These are phyloP conservation scores for Sphaeramia orbicularis DNA, from an alignment of 2,797 vertebrate genomes.

Conservation along the genomic window DNA sequence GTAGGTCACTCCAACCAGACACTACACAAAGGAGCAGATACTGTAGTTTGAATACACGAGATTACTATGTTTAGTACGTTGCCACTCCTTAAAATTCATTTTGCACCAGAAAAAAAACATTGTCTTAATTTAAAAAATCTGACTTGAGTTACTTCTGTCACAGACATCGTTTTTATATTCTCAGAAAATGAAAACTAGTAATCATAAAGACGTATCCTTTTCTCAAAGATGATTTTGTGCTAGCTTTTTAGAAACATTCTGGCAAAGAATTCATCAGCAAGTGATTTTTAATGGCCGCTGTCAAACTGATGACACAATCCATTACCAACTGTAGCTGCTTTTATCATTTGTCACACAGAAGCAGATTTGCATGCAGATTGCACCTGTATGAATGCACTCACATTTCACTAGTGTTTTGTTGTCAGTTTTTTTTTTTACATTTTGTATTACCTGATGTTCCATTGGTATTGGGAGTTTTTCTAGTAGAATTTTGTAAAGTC, in stretches of 20 bases:
- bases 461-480: constrained; percentile 83
- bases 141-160: neutral
- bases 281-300: constrained; percentile 34
- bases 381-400: constrained; percentile 76
- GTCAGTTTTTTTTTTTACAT: constrained; percentile 65
- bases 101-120: constrained; percentile 2
- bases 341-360: constrained; percentile 60
- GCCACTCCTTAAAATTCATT: constrained; percentile 1
- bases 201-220: constrained; percentile 31
- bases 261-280: constrained; percentile 24
- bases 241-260: constrained; percentile 26
- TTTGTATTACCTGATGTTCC: constrained; percentile 80
- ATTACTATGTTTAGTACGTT: neutral
- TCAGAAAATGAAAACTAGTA: constrained; percentile 14
- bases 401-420: constrained; percentile 55
- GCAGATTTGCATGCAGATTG: constrained; percentile 79
- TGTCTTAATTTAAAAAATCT: constrained; percentile 18
- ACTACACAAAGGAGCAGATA: constrained; percentile 26
- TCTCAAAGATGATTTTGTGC: constrained; percentile 38
- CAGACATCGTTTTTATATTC: constrained; percentile 5
- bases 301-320: constrained; percentile 22
- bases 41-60: constrained; percentile 10
- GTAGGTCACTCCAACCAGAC: constrained; percentile 27
- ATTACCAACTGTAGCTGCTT: constrained; percentile 67
- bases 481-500: constrained; percentile 87